Percentiles rank a stretch among this genome's conserved stretches.
Evolutionary conservation across 2,888 invertebrate genomes (phyloP).

Genomic region (Polydrusus pterygomalis): DNA sequence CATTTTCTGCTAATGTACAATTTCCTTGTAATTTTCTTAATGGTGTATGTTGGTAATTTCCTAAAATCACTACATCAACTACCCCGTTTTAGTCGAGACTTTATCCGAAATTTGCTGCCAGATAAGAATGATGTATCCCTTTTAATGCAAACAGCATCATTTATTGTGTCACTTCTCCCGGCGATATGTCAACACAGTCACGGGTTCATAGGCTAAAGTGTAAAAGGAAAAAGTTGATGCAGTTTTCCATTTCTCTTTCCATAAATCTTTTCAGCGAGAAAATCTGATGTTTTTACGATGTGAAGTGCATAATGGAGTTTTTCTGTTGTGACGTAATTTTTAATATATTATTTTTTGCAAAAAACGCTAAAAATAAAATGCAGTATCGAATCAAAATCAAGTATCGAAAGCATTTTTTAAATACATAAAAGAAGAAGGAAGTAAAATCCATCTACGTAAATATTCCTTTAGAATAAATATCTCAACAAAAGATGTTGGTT

Average conservation of each 20-base stretch:
- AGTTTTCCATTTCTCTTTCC: conserved; percentile 44
- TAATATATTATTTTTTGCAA: neutral
- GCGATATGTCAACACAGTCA: conserved; percentile 62
- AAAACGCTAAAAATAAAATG: neutral
- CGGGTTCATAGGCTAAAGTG: conserved; percentile 50
- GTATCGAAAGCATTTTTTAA: too few relatives aligned
- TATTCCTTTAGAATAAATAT: too few relatives aligned
- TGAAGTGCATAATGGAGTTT: conserved; percentile 41
- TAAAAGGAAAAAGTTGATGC: conserved; percentile 45
- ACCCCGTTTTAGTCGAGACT: conserved; percentile 7
- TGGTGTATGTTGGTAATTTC: neutral
- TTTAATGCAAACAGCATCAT: conserved; percentile 69
- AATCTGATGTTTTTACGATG: conserved; percentile 30
- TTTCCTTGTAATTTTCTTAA: neutral
- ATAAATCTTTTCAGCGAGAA: conserved; percentile 49
- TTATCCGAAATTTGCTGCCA: conserved; percentile 37
- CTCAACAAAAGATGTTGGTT: too few relatives aligned
- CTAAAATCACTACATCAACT: neutral
- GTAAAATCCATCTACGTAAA: too few relatives aligned
- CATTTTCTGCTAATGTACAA: neutral
- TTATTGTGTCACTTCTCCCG: conserved; percentile 67
- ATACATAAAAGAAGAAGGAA: too few relatives aligned
- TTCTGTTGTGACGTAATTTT: neutral
- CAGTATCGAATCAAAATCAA: too few relatives aligned
- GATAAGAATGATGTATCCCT: conserved; percentile 66